Base-by-base conservation (phyloP, 1,140 invertebrate genomes). In the Trichomalopsis sarcophagae region DNA sequence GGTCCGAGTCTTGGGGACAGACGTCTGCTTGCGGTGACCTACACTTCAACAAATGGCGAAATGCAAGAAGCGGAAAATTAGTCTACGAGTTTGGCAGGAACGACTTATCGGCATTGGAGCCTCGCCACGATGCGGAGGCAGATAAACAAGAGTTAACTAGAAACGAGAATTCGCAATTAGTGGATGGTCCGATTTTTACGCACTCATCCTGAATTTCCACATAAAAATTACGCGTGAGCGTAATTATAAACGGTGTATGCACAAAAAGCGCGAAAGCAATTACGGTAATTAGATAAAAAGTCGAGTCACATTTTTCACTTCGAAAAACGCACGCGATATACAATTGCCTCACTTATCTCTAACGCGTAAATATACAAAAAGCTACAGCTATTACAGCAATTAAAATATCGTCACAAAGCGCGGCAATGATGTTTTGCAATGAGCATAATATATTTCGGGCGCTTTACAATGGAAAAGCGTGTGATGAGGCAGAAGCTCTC, bases 11-110 rank as follows among this genome's bases (percentile, higher is more conserved):
- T 40, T 55, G 17, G 50, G 17, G 55, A 62, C 55, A 69, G 33
- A 33, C 68, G 68, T 71, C 69, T 76, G 36, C 33, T 78, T 27
- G n/a, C n/a, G 23, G 23, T 80, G 71, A 86, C 69, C 69, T 76
- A 83, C 47, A 84, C 62, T 55, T 66, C 40, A 80, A 83, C 55
- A 86, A 86, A 87, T 69, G 68, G 68, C 7, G 77, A n/a, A 74
- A 75, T 66, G 78, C 77, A 50, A 84, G 85, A 85, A 73, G 86
- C 85, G 81, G 85, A 87, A 88, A 88, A 88, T 87, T 87, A 88
- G 86, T 78, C 79, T 66, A 50, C 81, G 30, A 47, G 69, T 76
- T 87, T 87, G 83, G 85, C 85, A 86, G 62, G 17, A 79, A 81
- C 82, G 81, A 82, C 68, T 80, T 62, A 79, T 84, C 69, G 73